Conservation (phyloP, 2,113 vertebrate genomes). For the human region DNA sequence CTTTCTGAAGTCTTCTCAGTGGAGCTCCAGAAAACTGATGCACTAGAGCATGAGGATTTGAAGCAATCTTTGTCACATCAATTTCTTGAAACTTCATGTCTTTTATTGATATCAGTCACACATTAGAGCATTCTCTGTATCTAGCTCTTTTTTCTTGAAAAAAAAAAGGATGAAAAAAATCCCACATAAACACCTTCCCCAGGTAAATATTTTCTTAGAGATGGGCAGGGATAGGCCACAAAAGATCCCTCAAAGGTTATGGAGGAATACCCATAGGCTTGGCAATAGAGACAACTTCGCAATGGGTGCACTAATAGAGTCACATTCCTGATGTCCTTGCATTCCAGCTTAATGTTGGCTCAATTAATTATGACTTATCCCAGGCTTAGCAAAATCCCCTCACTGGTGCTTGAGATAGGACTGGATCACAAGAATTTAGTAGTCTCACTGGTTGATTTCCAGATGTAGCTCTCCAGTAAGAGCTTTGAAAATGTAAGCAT, state of each 20-base stretch:
- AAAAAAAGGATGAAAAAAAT: slow-evolving; percentile 86
- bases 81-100: slow-evolving; percentile 87
- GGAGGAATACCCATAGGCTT: slow-evolving; percentile 87
- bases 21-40: slow-evolving; percentile 87
- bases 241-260: slow-evolving; percentile 85
- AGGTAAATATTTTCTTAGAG: slow-evolving; percentile 84
- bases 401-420: not conserved
- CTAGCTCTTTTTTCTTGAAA: slow-evolving; percentile 87
- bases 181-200: slow-evolving; percentile 82
- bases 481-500: slow-evolving; percentile 90
- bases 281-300: slow-evolving; percentile 88
- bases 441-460: slow-evolving; percentile 87
- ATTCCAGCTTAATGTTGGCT: slow-evolving; percentile 86
- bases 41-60: slow-evolving; percentile 89
- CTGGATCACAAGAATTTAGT: slow-evolving; percentile 65
- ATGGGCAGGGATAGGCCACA: slow-evolving; percentile 87
- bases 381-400: slow-evolving; percentile 58
- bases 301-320: slow-evolving; percentile 86
- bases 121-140: slow-evolving; percentile 87
- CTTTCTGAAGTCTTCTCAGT: slow-evolving; percentile 86
- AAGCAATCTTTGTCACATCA: slow-evolving; percentile 88
- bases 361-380: slow-evolving; percentile 84
- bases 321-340: slow-evolving; percentile 88
- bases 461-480: slow-evolving; percentile 88
- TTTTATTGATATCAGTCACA: slow-evolving; percentile 87